Conservation (phyloP, 92 coral and sea anemone species). For the Heteractis magnifica region DNA sequence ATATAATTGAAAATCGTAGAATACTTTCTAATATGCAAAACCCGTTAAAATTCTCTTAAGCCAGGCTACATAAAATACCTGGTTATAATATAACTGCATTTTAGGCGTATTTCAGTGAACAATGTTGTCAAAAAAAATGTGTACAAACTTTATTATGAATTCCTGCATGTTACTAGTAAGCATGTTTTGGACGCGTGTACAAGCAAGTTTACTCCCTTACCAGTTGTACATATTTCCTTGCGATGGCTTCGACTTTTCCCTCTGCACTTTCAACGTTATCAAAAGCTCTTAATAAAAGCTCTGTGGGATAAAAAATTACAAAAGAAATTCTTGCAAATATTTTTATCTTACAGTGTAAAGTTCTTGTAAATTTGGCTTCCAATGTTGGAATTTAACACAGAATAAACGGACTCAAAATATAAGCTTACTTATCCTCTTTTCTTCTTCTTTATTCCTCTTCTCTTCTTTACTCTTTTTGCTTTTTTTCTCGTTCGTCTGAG, state of each 20-base stretch:
- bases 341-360: background rate
- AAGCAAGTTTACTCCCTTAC: constrained; percentile 33
- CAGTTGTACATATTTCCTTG: constrained; percentile 80
- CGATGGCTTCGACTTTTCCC: constrained; percentile 81
- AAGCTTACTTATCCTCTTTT: constrained; percentile 81
- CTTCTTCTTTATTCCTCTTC: constrained; percentile 90
- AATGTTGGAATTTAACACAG: background rate
- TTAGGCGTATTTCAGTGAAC: background rate
- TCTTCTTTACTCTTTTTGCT: constrained; percentile 51
- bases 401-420: background rate
- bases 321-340: background rate
- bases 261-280: constrained; percentile 66
- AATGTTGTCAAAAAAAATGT: background rate
- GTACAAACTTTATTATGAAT: background rate
- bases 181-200: background rate
- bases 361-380: background rate
- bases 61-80: background rate
- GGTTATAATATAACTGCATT: background rate
- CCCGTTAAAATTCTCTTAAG: too few species aligned
- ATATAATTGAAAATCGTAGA: background rate
- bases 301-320: constrained; percentile 36
- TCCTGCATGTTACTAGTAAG: background rate
- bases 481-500: constrained; percentile 34
- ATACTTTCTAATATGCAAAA: too few species aligned
- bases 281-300: constrained; percentile 67